Base-by-base conservation (phyloP, 2,797 vertebrate genomes). In the Paramormyrops hopkinsi region DNA sequence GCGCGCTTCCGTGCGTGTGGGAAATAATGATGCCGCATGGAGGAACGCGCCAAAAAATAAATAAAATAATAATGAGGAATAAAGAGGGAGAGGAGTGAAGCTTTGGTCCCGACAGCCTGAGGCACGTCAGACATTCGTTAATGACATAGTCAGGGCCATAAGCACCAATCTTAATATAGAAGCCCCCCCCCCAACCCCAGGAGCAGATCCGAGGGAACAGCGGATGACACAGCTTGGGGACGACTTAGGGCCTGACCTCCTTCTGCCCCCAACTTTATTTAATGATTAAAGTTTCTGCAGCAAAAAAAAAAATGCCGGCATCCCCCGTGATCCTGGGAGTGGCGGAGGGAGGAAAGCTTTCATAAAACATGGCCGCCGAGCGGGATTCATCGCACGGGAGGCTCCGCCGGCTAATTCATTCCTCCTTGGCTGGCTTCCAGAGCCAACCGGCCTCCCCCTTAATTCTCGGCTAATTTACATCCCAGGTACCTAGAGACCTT, bases 401-500 rank as follows among this genome's bases (percentile, higher is more conserved):
- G 96, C 95, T 96, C 95, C 95, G 96, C 97, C 96, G 97, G 97
- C 97, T 97, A 97, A 98, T 98, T 98, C 97, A 97, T 98, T 98
- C 96, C 94, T 94, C 92, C 94, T 95, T 98, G 97, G 97, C 97
- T 94, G 92, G 93, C 95, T 93, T 97, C 97, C 97, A 98, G 96
- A 97, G 96, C 94, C 96, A 96, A 96, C 93, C 95, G 93, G 96
- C 96, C 96, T 97, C 96, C 95, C 96, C 95, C 94, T 96, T 98
- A 98, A 98, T 98, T 98, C 97, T 96, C 95, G 96, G 96, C 97
- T 98, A 98, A 98, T 98, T 98, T 98, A 96, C 98, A 96, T 97
- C 97, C 95, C 94, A 95, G 96, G 96, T 97, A 97, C 96, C 97
- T 95, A 95, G 97, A 98, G 97, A 97, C 95, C 95, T 95, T 95